phyloP scores from a whole-genome alignment of 2,797 vertebrate species.

The Myotis pilosus region DNA sequence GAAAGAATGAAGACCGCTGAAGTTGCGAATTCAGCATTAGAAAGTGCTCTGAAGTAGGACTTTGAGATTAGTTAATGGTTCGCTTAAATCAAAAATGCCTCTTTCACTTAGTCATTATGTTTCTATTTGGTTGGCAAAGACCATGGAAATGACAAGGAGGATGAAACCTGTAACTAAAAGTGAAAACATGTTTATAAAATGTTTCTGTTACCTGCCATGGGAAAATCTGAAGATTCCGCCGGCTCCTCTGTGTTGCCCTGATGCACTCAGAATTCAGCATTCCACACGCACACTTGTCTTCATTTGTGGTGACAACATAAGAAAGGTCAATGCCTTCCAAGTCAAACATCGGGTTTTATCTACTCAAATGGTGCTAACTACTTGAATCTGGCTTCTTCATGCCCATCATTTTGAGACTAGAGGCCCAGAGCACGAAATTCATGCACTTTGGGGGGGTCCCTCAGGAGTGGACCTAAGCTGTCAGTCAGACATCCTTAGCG shows the following conservation, averaged over 20 bases:
- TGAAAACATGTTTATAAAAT: background rate
- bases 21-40: background rate
- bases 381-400: background rate
- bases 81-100: background rate
- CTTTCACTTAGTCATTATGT: background rate
- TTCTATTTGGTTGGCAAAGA: background rate
- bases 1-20: background rate
- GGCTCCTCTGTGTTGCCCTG: background rate
- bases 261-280: conserved; percentile 42
- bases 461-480: no score
- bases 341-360: background rate
- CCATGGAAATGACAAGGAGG: background rate
- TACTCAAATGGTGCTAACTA: background rate
- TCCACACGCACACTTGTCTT: conserved; percentile 83
- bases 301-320: background rate
- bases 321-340: background rate
- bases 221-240: conserved; percentile 69
- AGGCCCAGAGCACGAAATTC: no score
- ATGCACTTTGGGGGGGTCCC: no score
- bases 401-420: background rate
- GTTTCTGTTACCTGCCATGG: conserved; percentile 91
- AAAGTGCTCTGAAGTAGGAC: background rate
- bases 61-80: no score
- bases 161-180: background rate
- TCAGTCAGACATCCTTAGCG: no score